Percentiles rank a stretch among this genome's conserved stretches.
phyloP scores from a whole-genome alignment of 2,888 invertebrate species.

The Candidula unifasciata region DNA sequence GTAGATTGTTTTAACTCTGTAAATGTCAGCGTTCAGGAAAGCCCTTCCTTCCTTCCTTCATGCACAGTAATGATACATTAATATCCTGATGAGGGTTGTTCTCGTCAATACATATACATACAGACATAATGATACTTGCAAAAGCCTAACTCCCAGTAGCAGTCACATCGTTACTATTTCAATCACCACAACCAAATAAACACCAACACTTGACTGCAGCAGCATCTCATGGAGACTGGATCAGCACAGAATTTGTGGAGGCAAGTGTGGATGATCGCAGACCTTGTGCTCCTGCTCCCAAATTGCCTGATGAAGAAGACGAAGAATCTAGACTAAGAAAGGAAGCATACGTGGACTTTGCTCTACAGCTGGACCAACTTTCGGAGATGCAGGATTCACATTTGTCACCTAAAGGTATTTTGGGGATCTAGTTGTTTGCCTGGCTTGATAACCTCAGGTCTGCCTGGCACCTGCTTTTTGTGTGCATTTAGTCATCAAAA shows the following conservation, averaged over 20 bases:
- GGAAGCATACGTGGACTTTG: conserved; percentile 71
- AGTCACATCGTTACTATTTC: too few relatives aligned
- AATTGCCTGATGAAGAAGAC: conserved; percentile 55
- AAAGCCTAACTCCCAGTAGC: too few relatives aligned
- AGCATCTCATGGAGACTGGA: conserved; percentile 50
- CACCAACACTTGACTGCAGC: conserved; percentile 37
- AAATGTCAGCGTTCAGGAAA: too few relatives aligned
- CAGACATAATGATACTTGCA: too few relatives aligned
- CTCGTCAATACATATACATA: too few relatives aligned
- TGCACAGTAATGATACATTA: too few relatives aligned
- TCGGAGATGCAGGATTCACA: conserved; percentile 55
- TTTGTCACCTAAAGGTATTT: conserved; percentile 22
- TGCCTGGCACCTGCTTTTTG: too few relatives aligned
- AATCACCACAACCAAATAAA: background rate
- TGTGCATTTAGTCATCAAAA: too few relatives aligned
- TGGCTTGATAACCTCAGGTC: too few relatives aligned
- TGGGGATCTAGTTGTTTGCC: background rate
- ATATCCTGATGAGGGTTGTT: too few relatives aligned
- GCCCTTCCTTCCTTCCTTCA: too few relatives aligned
- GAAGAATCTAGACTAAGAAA: conserved; percentile 70
- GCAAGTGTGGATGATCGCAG: conserved; percentile 66
- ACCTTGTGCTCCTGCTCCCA: conserved; percentile 58
- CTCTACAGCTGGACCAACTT: conserved; percentile 65
- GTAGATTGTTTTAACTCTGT: too few relatives aligned
- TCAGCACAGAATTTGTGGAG: conserved; percentile 57